These are phyloP conservation scores for Conomelus anceps DNA, from an alignment of 2,888 invertebrate genomes.

Conservation along the genomic window DNA sequence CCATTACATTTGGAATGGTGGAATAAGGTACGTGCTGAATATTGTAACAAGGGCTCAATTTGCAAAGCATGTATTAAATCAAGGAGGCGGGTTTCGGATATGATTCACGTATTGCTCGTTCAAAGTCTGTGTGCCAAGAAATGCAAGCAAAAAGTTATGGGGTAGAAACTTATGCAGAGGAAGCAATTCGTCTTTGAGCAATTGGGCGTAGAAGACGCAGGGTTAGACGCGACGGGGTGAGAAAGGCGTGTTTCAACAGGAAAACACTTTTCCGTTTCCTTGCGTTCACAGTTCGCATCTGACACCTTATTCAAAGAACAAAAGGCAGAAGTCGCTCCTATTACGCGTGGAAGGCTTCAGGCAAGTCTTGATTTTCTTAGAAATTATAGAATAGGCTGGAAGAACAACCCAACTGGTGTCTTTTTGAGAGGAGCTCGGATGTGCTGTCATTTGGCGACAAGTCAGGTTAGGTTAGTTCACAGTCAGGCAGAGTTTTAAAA, in stretches of 20 bases:
- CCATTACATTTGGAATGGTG: too few species aligned
- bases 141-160: neutral
- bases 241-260: neutral
- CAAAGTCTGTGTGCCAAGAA: neutral
- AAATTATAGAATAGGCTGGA: neutral
- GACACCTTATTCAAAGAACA: neutral
- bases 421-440: neutral
- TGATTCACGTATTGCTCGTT: neutral
- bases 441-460: neutral
- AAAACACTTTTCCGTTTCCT: neutral
- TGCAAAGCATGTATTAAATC: neutral
- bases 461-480: neutral
- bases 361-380: neutral
- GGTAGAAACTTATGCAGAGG: neutral
- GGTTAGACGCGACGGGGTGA: neutral
- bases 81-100: neutral
- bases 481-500: too few species aligned
- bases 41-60: neutral
- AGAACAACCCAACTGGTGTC: neutral
- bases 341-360: neutral
- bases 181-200: neutral
- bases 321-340: neutral
- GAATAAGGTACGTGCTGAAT: neutral
- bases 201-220: neutral
- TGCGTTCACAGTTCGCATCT: neutral